Evolutionary conservation across 2,113 vertebrate species (phyloP).

Genomic region (Pogonocichla stellata): DNA sequence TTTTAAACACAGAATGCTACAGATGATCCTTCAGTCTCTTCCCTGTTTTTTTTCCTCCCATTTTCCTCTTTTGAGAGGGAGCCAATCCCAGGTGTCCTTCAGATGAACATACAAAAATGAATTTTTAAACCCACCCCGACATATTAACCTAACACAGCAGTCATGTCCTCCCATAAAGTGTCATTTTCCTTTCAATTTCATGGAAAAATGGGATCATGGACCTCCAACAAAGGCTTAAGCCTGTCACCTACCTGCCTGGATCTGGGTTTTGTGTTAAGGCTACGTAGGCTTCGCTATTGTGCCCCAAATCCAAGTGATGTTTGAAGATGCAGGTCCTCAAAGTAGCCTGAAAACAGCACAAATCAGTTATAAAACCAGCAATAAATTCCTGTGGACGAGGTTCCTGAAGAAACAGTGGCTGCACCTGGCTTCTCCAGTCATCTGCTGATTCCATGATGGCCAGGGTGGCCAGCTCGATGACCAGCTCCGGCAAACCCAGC

Average conservation of each 20-base stretch:
- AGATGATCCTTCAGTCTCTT: not conserved
- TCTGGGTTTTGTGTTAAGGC: slow-evolving; percentile 93
- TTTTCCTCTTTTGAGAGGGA: not conserved
- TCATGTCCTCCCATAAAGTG: rapidly evolving
- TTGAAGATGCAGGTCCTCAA: slow-evolving; percentile 95
- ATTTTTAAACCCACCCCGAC: not conserved
- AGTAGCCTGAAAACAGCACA: slow-evolving; percentile 80
- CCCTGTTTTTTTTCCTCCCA: not conserved
- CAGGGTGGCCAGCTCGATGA: slow-evolving; percentile 87
- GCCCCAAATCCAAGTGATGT: slow-evolving; percentile 93
- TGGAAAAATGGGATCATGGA: rapidly evolving
- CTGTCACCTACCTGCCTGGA: slow-evolving; percentile 87
- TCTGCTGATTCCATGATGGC: slow-evolving; percentile 84
- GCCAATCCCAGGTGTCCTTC: not conserved
- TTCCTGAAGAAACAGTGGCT: not conserved
- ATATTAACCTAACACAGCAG: not conserved
- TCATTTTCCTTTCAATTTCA: not conserved
- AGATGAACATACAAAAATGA: not conserved
- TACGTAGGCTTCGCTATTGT: slow-evolving; percentile 91
- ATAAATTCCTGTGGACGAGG: not conserved
- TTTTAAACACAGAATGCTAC: rapidly evolving
- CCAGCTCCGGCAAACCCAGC: slow-evolving; percentile 86
- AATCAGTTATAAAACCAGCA: not conserved
- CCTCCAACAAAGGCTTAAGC: not conserved
- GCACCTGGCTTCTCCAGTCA: slow-evolving; percentile 86